Evolutionary conservation across 2,888 invertebrate species (phyloP).

Genomic region (Tetheella fluctuosa): DNA sequence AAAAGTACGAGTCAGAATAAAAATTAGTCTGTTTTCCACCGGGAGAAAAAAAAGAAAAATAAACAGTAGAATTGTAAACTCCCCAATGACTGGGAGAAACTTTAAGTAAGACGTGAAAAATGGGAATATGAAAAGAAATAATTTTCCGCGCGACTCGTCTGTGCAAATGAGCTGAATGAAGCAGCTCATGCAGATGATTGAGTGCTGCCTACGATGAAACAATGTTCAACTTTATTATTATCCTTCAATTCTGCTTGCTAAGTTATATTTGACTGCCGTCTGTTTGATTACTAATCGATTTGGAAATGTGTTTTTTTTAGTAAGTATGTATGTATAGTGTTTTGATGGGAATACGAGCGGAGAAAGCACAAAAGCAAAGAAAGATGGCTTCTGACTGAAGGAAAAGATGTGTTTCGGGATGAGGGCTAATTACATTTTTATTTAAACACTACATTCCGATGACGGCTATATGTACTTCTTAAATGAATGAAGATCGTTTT

Average conservation of each 20-base stretch:
- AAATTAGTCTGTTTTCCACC: slow-evolving; percentile 38
- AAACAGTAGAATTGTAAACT: slow-evolving; percentile 66
- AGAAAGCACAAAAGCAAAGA: not conserved
- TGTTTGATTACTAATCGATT: not conserved
- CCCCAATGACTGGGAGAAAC: slow-evolving; percentile 60
- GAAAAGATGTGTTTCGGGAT: too few relatives aligned
- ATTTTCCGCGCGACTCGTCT: slow-evolving; percentile 82
- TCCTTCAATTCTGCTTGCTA: slow-evolving; percentile 1
- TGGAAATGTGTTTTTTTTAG: not conserved
- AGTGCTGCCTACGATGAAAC: slow-evolving; percentile 73
- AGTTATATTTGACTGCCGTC: not conserved
- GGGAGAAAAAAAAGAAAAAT: slow-evolving; percentile 53
- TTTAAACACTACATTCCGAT: too few relatives aligned
- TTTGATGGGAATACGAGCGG: not conserved
- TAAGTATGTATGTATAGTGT: too few relatives aligned
- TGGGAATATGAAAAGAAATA: slow-evolving; percentile 84
- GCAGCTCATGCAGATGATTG: slow-evolving; percentile 81
- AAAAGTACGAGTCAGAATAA: slow-evolving; percentile 35
- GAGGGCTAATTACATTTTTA: too few relatives aligned
- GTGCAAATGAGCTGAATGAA: slow-evolving; percentile 85
- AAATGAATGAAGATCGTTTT: too few relatives aligned
- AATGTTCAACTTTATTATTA: slow-evolving; percentile 62
- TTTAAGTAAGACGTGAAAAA: slow-evolving; percentile 83
- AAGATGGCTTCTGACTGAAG: too few relatives aligned
- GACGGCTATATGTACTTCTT: too few relatives aligned